Conservation (phyloP, 2,113 vertebrate species). For the Nestor notabilis region DNA sequence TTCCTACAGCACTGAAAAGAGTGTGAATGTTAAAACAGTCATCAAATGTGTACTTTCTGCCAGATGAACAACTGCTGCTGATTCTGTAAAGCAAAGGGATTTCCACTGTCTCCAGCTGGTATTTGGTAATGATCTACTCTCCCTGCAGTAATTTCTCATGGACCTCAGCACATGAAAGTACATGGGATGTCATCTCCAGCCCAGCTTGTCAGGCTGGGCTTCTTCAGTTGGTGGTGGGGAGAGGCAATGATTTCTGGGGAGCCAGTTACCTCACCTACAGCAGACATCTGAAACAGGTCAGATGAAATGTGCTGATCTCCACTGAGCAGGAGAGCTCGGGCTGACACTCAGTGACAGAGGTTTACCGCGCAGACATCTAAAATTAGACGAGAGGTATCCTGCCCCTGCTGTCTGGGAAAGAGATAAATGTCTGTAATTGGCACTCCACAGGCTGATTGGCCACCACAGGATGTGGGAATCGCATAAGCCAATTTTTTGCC, state of each 20-base stretch:
- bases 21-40: not conserved
- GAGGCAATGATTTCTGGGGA: not conserved
- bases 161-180: not conserved
- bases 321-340: not conserved
- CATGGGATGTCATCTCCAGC: not conserved
- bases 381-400: not conserved
- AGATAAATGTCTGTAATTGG: not conserved
- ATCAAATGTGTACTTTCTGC: not conserved
- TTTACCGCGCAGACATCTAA: not conserved
- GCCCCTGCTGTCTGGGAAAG: not conserved
- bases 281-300: not conserved
- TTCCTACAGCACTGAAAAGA: not conserved
- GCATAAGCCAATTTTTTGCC: not conserved
- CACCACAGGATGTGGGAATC: not conserved
- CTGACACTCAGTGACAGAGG: not conserved
- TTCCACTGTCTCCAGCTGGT: not conserved
- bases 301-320: not conserved
- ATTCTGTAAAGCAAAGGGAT: not conserved
- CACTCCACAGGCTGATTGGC: not conserved
- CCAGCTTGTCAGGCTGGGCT: not conserved
- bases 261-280: not conserved
- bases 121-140: not conserved
- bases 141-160: not conserved
- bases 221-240: not conserved
- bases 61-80: not conserved